Percentiles rank a stretch among this genome's conserved stretches.
Evolutionary conservation across 2,888 invertebrate species (phyloP).

Genomic region (Callyntrura sp.): DNA sequence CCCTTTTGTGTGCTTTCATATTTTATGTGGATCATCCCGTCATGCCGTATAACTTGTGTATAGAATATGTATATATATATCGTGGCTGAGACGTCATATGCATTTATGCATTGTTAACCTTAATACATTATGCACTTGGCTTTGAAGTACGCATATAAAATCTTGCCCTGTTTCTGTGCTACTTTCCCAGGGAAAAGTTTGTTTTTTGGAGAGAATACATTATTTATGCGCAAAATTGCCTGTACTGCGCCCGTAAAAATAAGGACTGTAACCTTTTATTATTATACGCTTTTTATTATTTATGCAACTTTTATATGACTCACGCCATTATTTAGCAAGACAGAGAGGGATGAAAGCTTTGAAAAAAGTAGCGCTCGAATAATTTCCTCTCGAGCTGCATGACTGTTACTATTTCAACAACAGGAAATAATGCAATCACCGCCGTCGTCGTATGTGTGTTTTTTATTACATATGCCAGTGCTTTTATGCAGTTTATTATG

Average conservation of each 20-base stretch:
- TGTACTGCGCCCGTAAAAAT: too few species aligned
- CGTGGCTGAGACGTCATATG: neutral
- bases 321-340: neutral
- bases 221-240: neutral
- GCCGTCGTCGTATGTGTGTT: too few species aligned
- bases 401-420: neutral
- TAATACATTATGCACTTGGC: constrained; percentile 47
- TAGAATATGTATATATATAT: too few species aligned
- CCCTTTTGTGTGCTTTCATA: too few species aligned
- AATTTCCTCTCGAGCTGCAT: neutral
- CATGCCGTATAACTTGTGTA: too few species aligned
- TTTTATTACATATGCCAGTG: constrained; percentile 1
- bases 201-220: neutral
- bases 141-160: too few species aligned
- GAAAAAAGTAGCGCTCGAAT: neutral
- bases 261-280: neutral
- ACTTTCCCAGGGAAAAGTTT: constrained; percentile 32
- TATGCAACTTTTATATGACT: neutral
- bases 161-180: neutral
- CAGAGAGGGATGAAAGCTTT: neutral
- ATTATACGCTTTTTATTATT: constrained; percentile 5
- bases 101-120: constrained; percentile 45
- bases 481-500: constrained; percentile 52
- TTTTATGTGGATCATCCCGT: too few species aligned
- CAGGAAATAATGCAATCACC: constrained; percentile 45